phyloP scores from a whole-genome alignment of 2,113 vertebrate species.

The Melierax canorus region DNA sequence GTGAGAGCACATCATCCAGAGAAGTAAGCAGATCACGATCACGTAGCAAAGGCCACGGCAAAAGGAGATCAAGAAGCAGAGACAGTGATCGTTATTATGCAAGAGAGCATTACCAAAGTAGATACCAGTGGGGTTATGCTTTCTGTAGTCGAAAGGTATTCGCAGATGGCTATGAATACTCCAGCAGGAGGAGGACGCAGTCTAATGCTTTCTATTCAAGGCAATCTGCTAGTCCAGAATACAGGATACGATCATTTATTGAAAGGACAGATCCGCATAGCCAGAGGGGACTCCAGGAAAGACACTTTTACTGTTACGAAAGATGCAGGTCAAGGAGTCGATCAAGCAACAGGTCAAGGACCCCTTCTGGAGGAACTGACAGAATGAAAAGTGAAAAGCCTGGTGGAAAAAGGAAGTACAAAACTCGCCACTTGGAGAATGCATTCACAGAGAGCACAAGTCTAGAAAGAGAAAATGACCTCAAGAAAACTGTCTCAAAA shows the following conservation, averaged over 20 bases:
- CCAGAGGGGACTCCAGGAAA: constrained; percentile 74
- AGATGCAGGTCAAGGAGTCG: constrained; percentile 75
- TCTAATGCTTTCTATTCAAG: constrained; percentile 72
- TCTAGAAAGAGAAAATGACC: constrained; percentile 40
- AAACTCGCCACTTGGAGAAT: constrained; percentile 86
- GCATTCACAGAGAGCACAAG: not conserved
- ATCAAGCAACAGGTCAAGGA: constrained; percentile 78
- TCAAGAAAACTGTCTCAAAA: constrained; percentile 61
- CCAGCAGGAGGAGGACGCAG: constrained; percentile 67
- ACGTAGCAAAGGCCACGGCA: constrained; percentile 69
- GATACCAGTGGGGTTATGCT: constrained; percentile 74
- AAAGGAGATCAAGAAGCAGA: constrained; percentile 71
- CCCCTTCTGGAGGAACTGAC: constrained; percentile 62
- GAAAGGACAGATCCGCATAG: constrained; percentile 68
- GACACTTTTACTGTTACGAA: constrained; percentile 69
- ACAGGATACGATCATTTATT: constrained; percentile 67
- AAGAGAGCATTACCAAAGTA: constrained; percentile 67
- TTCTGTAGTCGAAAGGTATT: constrained; percentile 73
- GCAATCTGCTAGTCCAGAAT: constrained; percentile 71
- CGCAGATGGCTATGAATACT: constrained; percentile 67
- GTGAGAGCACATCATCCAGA: constrained; percentile 66
- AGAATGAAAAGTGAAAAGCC: constrained; percentile 80
- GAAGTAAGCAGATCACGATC: constrained; percentile 72
- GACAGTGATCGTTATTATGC: constrained; percentile 70
- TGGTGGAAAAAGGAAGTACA: constrained; percentile 90